A percentile compares a stretch with the other conserved stretches of the same genome.
Conservation (phyloP, 1,140 invertebrate species). For the Ceratitis capitata region DNA sequence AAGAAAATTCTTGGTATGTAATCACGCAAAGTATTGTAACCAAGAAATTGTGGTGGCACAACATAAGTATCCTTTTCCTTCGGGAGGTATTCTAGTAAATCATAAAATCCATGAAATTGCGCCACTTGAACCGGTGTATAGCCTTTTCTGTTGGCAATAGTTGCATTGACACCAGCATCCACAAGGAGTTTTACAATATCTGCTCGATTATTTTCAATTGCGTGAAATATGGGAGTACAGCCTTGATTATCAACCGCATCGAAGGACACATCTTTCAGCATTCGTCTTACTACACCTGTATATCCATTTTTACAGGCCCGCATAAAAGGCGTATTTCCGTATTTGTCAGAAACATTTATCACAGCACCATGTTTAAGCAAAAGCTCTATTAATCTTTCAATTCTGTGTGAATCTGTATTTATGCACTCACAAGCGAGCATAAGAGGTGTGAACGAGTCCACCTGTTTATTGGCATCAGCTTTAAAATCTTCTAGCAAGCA, state of each 20-base stretch:
- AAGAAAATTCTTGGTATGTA: slow-evolving; percentile 60
- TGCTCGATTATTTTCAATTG: slow-evolving; percentile 64
- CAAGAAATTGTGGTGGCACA: slow-evolving; percentile 50
- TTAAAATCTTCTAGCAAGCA: slow-evolving; percentile 47
- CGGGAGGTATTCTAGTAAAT: slow-evolving; percentile 65
- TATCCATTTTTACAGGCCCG: slow-evolving; percentile 66
- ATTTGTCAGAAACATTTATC: slow-evolving; percentile 64
- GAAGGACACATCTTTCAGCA: slow-evolving; percentile 62
- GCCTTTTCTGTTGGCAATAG: slow-evolving; percentile 63
- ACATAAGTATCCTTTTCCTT: slow-evolving; percentile 47
- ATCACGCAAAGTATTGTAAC: slow-evolving; percentile 55
- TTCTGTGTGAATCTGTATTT: slow-evolving; percentile 43
- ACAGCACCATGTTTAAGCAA: slow-evolving; percentile 53
- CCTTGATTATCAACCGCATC: slow-evolving; percentile 66
- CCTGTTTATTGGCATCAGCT: slow-evolving; percentile 54
- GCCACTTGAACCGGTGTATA: slow-evolving; percentile 66
- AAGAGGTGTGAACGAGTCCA: slow-evolving; percentile 54
- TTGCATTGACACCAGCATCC: slow-evolving; percentile 59
- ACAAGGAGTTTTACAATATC: slow-evolving; percentile 65
- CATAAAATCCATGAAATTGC: slow-evolving; percentile 60
- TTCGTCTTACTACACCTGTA: slow-evolving; percentile 57
- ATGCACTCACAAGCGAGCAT: slow-evolving; percentile 51
- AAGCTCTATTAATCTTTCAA: slow-evolving; percentile 52
- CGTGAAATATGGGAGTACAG: slow-evolving; percentile 67
- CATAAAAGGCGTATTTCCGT: slow-evolving; percentile 66